A percentile compares a stretch with the other conserved stretches of the same genome.
These are phyloP conservation scores for Cephus sareptanus DNA, from an alignment of 2,888 invertebrate species.

Conservation along the genomic window DNA sequence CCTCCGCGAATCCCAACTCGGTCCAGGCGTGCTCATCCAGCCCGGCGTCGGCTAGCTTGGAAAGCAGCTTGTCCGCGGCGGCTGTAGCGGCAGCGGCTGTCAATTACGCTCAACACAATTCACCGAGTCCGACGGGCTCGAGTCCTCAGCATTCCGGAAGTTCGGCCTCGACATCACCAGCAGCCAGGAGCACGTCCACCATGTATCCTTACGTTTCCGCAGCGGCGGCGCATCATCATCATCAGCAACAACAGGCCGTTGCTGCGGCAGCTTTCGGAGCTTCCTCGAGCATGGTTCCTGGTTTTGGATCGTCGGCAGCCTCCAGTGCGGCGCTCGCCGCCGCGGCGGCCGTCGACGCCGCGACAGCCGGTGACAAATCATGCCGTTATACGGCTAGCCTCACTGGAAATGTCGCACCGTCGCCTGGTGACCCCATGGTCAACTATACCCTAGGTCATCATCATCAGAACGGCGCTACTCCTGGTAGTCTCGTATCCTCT, in stretches of 20 bases:
- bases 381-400: constrained; percentile 81
- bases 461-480: constrained; percentile 74
- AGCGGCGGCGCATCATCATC: constrained; percentile 74
- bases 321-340: constrained; percentile 71
- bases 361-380: constrained; percentile 80
- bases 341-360: constrained; percentile 75
- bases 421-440: constrained; percentile 79
- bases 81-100: constrained; percentile 78
- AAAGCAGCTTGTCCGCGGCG: constrained; percentile 73
- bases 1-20: constrained; percentile 79
- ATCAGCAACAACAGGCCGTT: constrained; percentile 77
- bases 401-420: constrained; percentile 71
- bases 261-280: constrained; percentile 75
- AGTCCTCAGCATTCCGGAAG: constrained; percentile 78
- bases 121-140: constrained; percentile 75
- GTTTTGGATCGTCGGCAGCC: constrained; percentile 69
- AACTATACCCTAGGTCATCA: constrained; percentile 82
- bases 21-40: constrained; percentile 71
- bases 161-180: constrained; percentile 74
- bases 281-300: constrained; percentile 74
- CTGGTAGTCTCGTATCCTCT: constrained; percentile 59
- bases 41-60: constrained; percentile 66
- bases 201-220: constrained; percentile 94
- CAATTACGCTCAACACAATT: constrained; percentile 75
- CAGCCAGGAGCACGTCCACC: constrained; percentile 73